Conservation (phyloP, 2,797 vertebrate genomes). For the Mergus octosetaceus region DNA sequence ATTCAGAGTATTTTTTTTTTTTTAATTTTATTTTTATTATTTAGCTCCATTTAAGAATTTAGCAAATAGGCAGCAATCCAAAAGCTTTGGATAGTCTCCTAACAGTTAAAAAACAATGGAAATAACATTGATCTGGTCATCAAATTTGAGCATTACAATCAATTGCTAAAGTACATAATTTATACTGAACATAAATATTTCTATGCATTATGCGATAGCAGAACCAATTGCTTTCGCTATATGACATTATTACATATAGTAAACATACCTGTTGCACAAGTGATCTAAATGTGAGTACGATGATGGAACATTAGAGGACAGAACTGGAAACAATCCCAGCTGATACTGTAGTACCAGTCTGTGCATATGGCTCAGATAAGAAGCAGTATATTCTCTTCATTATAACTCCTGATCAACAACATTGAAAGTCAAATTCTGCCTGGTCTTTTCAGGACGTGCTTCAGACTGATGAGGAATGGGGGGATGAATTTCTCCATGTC, state of each 20-base stretch:
- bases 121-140: not conserved
- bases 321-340: not conserved
- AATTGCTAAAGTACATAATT: not conserved
- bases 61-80: not conserved
- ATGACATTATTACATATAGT: not conserved
- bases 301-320: not conserved
- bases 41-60: not conserved
- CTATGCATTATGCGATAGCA: not conserved
- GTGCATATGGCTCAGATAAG: not conserved
- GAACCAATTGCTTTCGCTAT: not conserved
- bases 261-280: not conserved
- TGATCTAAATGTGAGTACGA: not conserved
- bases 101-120: not conserved
- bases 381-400: not conserved
- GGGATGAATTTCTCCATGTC: not conserved
- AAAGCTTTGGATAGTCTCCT: not conserved
- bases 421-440: not conserved
- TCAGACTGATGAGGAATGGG: not conserved
- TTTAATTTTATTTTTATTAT: not conserved
- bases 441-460: not conserved
- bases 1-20: not conserved
- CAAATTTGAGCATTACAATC: not conserved
- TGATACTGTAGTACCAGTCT: not conserved
- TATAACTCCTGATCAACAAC: not conserved
- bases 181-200: not conserved